Conservation (phyloP, 2,888 invertebrate species). For the Pheosia tremula region DNA sequence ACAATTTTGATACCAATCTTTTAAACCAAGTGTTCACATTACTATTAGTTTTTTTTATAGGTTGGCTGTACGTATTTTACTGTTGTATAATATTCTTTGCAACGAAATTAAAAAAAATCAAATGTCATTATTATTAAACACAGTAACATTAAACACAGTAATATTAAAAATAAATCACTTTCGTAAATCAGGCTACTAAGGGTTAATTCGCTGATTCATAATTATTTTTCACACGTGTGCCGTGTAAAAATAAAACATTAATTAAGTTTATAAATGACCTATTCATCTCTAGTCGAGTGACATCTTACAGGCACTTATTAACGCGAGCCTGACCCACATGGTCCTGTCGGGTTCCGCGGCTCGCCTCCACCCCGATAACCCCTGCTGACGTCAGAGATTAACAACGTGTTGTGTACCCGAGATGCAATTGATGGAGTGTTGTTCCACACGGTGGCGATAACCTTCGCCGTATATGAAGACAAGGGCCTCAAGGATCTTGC, state of each 20-base stretch:
- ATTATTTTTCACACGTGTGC: not conserved
- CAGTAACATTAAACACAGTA: too few relatives aligned
- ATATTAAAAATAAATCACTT: too few relatives aligned
- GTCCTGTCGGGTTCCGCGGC: constrained; percentile 52
- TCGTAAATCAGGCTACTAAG: too few relatives aligned
- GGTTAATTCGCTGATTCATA: too few relatives aligned
- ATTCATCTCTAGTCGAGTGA: constrained; percentile 9
- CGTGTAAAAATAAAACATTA: not conserved
- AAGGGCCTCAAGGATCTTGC: not conserved
- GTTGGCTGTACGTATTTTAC: too few relatives aligned
- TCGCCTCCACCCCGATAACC: constrained; percentile 56
- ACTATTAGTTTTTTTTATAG: too few relatives aligned
- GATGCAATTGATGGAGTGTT: constrained; percentile 42
- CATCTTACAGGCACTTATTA: constrained; percentile 29
- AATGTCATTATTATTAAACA: too few relatives aligned
- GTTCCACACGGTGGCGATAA: constrained; percentile 14
- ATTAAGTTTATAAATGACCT: constrained; percentile 9
- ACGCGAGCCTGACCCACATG: constrained; percentile 44
- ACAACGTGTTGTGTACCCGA: constrained; percentile 31
- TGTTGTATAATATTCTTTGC: too few relatives aligned
- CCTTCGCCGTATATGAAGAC: constrained; percentile 6
- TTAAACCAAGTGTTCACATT: too few relatives aligned
- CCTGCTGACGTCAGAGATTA: constrained; percentile 58
- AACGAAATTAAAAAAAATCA: too few relatives aligned
- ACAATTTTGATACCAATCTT: too few relatives aligned